Conservation (phyloP, 2,888 invertebrate species). For the Syrphus vitripennis region DNA sequence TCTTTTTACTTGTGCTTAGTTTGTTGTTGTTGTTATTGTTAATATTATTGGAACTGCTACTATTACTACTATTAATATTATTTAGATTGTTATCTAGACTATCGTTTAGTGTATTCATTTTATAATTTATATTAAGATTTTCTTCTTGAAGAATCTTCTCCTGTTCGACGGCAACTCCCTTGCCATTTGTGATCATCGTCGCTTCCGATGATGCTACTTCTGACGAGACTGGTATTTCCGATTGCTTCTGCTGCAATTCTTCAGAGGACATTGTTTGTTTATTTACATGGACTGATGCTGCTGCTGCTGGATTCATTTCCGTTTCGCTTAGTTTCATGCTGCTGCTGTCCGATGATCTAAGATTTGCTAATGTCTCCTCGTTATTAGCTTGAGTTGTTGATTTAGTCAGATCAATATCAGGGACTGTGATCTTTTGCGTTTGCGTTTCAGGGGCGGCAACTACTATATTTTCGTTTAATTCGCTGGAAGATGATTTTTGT, state of each 20-base stretch:
- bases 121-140: conserved; percentile 39
- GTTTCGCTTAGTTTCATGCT: conserved; percentile 58
- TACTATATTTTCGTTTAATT: conserved; percentile 22
- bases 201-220: not conserved
- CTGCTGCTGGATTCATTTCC: conserved; percentile 16
- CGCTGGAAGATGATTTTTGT: conserved; percentile 25
- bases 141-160: not conserved
- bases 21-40: conserved; percentile 26
- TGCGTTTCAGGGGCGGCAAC: not conserved
- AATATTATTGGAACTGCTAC: conserved; percentile 27
- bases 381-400: not conserved
- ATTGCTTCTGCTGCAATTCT: conserved; percentile 28
- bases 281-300: conserved; percentile 27
- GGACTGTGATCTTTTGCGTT: conserved; percentile 19
- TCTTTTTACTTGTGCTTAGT: conserved; percentile 47
- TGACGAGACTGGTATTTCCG: conserved; percentile 1
- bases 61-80: conserved; percentile 43
- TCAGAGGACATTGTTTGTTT: conserved; percentile 47
- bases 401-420: conserved; percentile 7
- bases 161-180: not conserved
- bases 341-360: conserved; percentile 42
- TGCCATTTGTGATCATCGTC: conserved; percentile 27
- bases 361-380: not conserved
- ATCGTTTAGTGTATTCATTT: conserved; percentile 35
- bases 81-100: conserved; percentile 49